Conservation (phyloP, 2,888 invertebrate genomes). For the Oligia strigilis region DNA sequence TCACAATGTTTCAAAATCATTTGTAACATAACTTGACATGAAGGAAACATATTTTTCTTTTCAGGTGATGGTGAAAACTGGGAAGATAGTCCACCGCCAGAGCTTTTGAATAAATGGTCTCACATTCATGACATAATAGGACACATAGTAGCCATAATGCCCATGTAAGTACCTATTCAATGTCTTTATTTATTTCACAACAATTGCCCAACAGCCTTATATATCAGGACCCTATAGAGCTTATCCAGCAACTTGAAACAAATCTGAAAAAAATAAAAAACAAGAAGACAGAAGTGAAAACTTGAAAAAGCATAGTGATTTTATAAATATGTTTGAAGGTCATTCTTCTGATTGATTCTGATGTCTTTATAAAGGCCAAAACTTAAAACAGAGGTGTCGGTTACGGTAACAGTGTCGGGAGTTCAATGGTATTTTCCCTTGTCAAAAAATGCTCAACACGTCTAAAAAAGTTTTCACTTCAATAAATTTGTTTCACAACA, state of each 20-base stretch:
- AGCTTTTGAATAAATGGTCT: slow-evolving; percentile 90
- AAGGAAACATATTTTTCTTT: slow-evolving; percentile 12
- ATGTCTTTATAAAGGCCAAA: too few species aligned
- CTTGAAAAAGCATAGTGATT: too few species aligned
- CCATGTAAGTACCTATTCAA: slow-evolving; percentile 82
- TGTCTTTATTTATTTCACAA: slow-evolving; percentile 8
- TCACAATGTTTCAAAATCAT: slow-evolving; percentile 57
- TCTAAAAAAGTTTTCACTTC: too few species aligned
- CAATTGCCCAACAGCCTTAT: background rate
- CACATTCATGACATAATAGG: slow-evolving; percentile 91
- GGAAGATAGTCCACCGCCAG: slow-evolving; percentile 90
- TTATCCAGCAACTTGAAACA: background rate
- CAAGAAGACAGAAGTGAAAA: too few species aligned
- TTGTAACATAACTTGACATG: slow-evolving; percentile 1
- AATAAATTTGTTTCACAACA: too few species aligned
- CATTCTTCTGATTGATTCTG: too few species aligned
- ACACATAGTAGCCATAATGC: slow-evolving; percentile 87
- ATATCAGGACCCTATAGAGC: background rate
- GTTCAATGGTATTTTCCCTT: too few species aligned
- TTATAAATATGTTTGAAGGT: too few species aligned
- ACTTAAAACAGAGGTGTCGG: too few species aligned
- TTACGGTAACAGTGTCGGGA: too few species aligned
- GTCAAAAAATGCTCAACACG: too few species aligned
- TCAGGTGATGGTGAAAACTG: slow-evolving; percentile 90
- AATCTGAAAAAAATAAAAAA: background rate